These are phyloP conservation scores for Apistogramma diplotaenia DNA, from an alignment of 2,113 vertebrate genomes.

Conservation along the genomic window DNA sequence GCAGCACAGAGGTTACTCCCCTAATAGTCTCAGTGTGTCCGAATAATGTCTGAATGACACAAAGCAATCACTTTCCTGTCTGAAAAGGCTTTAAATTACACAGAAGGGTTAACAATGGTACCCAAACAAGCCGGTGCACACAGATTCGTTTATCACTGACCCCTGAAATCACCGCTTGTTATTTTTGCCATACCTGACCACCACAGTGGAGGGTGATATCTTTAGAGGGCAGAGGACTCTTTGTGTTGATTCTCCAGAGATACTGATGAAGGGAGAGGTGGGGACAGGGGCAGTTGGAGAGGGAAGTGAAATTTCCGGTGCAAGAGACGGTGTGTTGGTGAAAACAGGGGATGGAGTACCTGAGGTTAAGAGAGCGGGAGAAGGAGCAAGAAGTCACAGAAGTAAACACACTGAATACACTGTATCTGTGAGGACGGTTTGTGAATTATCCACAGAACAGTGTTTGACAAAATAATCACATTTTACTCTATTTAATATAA, in stretches of 20 bases:
- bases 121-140: not conserved
- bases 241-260: not conserved
- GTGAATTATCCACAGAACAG: not conserved
- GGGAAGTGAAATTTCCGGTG: constrained; percentile 17
- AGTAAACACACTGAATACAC: not conserved
- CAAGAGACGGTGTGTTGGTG: not conserved
- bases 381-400: constrained; percentile 2
- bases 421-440: too few relatives aligned
- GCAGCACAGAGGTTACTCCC: not conserved
- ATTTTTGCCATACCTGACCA: constrained; percentile 57
- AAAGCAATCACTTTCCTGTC: not conserved
- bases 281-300: not conserved
- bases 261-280: not conserved
- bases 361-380: not conserved
- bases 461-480: not conserved
- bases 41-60: not conserved
- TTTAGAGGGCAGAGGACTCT: constrained; percentile 18
- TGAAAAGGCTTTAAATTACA: not conserved
- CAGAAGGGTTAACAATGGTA: not conserved
- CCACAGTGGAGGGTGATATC: constrained; percentile 47
- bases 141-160: not conserved
- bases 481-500: not conserved
- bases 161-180: not conserved
- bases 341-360: constrained; percentile 29
- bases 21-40: not conserved